phyloP scores from a whole-genome alignment of 2,113 vertebrate genomes.

The Nerophis ophidion region DNA sequence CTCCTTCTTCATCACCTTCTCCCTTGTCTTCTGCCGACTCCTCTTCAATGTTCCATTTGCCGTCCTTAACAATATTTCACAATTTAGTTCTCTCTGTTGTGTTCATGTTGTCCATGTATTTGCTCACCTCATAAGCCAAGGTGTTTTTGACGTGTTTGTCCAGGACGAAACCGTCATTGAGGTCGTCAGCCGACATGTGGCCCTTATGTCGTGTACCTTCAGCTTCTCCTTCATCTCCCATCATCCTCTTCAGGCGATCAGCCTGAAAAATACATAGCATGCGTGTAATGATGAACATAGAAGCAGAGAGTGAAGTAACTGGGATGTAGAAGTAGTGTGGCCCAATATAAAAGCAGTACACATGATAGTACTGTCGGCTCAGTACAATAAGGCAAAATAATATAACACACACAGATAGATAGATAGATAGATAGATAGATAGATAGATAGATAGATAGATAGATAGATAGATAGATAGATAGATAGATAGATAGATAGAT shows the following conservation, averaged over 20 bases:
- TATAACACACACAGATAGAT: no score
- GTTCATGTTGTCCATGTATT: not conserved
- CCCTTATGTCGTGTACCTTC: constrained; percentile 42
- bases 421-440: no score
- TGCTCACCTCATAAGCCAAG: constrained; percentile 79
- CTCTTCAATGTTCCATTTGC: constrained; percentile 70
- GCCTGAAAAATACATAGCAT: constrained; percentile 64
- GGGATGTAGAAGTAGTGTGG: not conserved
- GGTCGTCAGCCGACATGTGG: constrained; percentile 87
- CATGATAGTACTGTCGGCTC: no score
- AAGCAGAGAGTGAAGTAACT: not conserved
- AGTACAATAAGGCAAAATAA: no score
- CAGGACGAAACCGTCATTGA: constrained; percentile 86
- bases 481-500: no score
- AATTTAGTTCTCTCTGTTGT: no score
- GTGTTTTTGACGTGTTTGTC: constrained; percentile 78
- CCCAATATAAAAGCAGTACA: not conserved
- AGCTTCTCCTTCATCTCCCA: constrained; percentile 68
- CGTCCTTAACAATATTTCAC: constrained; percentile 67
- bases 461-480: no score
- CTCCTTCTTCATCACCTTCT: constrained; percentile 15
- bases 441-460: no score
- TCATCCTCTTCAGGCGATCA: constrained; percentile 87
- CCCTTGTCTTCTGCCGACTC: constrained; percentile 28
- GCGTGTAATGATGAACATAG: not conserved